Conservation (phyloP, 2,888 invertebrate genomes). For the Chloromyia formosa region DNA sequence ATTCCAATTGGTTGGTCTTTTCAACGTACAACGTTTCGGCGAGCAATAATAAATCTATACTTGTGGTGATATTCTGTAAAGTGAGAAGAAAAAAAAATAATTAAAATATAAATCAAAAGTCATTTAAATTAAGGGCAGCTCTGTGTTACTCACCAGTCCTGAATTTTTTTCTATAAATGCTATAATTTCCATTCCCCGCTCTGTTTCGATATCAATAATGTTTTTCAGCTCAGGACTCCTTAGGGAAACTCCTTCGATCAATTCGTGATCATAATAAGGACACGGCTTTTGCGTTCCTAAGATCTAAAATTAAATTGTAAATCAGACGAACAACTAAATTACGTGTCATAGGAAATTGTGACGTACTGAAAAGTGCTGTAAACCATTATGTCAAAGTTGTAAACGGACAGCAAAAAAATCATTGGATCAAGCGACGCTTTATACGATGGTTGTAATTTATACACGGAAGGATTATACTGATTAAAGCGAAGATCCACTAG, state of each 20-base stretch:
- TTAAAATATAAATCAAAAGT: background rate
- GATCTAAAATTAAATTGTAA: no score
- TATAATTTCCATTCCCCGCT: background rate
- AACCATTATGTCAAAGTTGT: no score
- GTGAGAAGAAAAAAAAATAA: background rate
- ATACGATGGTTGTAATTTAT: no score
- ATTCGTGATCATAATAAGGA: no score
- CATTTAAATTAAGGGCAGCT: background rate
- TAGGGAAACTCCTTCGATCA: background rate
- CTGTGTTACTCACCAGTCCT: background rate
- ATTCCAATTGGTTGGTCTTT: conserved; percentile 68
- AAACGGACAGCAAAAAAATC: no score
- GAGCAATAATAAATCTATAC: background rate
- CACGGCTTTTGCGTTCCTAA: no score
- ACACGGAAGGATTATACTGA: no score
- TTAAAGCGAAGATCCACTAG: no score
- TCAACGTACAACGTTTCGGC: conserved; percentile 70
- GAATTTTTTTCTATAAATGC: background rate
- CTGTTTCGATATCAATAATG: background rate
- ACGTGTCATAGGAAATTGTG: no score
- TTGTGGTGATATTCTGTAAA: background rate
- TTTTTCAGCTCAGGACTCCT: background rate
- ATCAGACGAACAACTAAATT: no score
- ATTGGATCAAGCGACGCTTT: no score
- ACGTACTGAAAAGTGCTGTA: no score